Percentiles rank a stretch among this genome's conserved stretches.
Evolutionary conservation across 2,113 vertebrate genomes (phyloP).

Genomic region (Camarhynchus parvulus): DNA sequence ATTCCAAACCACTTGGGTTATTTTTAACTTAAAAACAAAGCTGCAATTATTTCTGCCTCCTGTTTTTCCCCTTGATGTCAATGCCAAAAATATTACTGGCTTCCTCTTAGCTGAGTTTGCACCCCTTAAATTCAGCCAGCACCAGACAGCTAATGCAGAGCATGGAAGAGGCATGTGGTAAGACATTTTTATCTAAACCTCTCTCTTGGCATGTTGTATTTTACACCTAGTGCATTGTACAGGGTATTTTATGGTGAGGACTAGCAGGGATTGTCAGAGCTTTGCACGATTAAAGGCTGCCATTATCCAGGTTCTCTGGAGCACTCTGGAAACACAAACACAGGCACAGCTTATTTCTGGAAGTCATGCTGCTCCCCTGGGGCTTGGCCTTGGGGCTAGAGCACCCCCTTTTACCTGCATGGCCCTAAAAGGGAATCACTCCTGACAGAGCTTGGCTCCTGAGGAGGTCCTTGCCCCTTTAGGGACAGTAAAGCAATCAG

Average conservation of each 20-base stretch:
- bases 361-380: not conserved
- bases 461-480: not conserved
- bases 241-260: not conserved
- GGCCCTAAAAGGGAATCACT: not conserved
- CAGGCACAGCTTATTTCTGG: not conserved
- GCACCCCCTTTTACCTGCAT: not conserved
- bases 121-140: not conserved
- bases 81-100: not conserved
- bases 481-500: constrained; percentile 20
- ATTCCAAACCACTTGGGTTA: not conserved
- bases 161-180: not conserved
- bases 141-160: not conserved
- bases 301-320: not conserved
- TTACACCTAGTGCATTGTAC: not conserved
- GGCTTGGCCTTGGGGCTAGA: not conserved
- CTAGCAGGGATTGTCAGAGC: not conserved
- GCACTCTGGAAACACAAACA: not conserved
- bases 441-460: not conserved
- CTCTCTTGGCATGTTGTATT: not conserved
- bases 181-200: not conserved
- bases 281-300: not conserved
- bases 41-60: constrained; percentile 1
- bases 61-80: not conserved
- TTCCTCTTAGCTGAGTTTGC: constrained; percentile 6
- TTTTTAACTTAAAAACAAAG: constrained; percentile 24